phyloP scores from a whole-genome alignment of 2,797 vertebrate genomes.

The Peromyscus eremicus region DNA sequence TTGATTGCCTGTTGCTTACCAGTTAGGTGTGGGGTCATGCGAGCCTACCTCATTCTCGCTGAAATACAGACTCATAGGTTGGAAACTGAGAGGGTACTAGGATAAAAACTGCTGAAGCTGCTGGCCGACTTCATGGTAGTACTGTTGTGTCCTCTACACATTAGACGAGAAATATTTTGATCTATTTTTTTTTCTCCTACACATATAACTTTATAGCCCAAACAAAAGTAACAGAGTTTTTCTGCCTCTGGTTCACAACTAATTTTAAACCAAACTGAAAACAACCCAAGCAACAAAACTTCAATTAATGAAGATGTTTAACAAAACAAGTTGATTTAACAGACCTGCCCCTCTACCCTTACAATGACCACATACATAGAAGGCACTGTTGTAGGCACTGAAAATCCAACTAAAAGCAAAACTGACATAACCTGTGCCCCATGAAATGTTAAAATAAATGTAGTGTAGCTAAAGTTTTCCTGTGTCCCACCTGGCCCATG shows the following conservation, averaged over 20 bases:
- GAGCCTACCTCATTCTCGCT: background rate
- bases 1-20: too few species aligned
- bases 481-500: too few species aligned
- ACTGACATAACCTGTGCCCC: background rate
- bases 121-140: fast-evolving
- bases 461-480: background rate
- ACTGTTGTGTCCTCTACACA: background rate
- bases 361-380: background rate
- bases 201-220: background rate
- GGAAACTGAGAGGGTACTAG: too few species aligned
- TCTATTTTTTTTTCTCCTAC: background rate
- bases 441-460: background rate
- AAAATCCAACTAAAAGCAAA: constrained; percentile 1
- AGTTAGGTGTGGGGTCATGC: background rate
- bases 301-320: background rate
- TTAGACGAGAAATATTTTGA: background rate
- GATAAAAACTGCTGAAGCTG: background rate
- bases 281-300: background rate
- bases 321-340: background rate
- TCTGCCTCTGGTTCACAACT: background rate
- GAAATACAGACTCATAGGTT: background rate
- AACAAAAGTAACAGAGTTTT: background rate
- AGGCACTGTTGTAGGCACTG: background rate
- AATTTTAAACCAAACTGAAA: constrained; percentile 15
- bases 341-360: background rate